phyloP scores from a whole-genome alignment of 2,888 invertebrate species.

The Drosophila tanythrix region DNA sequence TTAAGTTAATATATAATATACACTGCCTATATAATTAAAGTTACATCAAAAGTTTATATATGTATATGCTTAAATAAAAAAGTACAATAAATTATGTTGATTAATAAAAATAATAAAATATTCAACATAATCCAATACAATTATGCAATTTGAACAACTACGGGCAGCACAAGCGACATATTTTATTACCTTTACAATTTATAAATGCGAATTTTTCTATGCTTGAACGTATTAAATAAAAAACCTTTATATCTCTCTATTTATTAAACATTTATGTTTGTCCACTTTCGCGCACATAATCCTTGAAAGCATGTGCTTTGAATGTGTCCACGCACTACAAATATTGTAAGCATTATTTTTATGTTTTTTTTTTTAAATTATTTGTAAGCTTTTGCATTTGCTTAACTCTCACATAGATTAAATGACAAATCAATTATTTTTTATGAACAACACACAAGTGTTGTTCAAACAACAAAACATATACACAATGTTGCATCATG shows the following conservation, averaged over 20 bases:
- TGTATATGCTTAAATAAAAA: not conserved
- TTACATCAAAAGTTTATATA: not conserved
- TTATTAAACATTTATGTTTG: not conserved
- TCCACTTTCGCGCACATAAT: slow-evolving; percentile 2
- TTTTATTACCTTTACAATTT: not conserved
- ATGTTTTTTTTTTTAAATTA: slow-evolving; percentile 6
- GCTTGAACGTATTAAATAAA: not conserved
- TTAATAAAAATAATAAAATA: not conserved
- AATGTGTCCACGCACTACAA: slow-evolving; percentile 5
- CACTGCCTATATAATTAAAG: not conserved
- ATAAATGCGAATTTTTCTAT: not conserved
- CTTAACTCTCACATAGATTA: slow-evolving; percentile 8
- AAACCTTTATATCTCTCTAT: too few species aligned
- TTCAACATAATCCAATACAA: not conserved
- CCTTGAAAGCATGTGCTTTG: slow-evolving; percentile 24
- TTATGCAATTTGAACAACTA: not conserved
- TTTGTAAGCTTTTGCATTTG: slow-evolving; percentile 13
- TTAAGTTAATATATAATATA: not conserved
- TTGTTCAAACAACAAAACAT: slow-evolving; percentile 1
- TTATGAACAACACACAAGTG: not conserved
- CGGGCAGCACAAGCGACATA: not conserved
- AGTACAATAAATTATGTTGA: not conserved
- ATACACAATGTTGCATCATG: slow-evolving; percentile 31
- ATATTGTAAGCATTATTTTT: slow-evolving; percentile 1
- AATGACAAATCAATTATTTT: not conserved